Base-by-base conservation (phyloP, 2,888 invertebrate genomes). In the Pterostichus madidus region DNA sequence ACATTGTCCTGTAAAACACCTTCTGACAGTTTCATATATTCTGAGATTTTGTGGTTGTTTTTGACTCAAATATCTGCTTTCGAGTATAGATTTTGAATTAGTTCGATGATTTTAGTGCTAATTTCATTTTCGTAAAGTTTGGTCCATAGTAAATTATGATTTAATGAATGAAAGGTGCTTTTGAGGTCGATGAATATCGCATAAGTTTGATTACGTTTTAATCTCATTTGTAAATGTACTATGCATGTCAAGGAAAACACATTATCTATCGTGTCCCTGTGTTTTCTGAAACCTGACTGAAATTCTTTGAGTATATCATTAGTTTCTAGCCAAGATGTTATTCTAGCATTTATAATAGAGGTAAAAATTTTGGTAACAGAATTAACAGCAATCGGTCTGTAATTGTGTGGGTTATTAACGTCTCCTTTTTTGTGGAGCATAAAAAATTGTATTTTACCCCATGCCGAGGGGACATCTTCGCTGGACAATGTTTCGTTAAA, bases 261-360 rank as follows among this genome's bases (percentile, higher is more conserved):
- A 59, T 86, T 86, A 49, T 87, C 86, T 15, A 84, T 79, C 5
- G 85, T 85, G 2, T 84, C 83, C 52, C 84, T 64, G 46, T 83
- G 71, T 8, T 17, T 71, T 75, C 85, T 78, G 39, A 86, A 87
- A 4, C 86, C 86, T 0, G 85, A 83, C 84, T 86, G 87, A 46
- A 84, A 83, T 61, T 87, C 86, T 0, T 85, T 85, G 10, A 86
- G 64, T 7, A 85, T 85, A 0, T 85, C 59, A 3, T 85, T 71
- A 0, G 39, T 15, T 59, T 86, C 85, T 52, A 83, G 61, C 86
- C 86, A 86, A 5, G 49, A 32, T 13, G 61, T 52, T 46, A 86
- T 52, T 11, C 85, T 53, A 11, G 79, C 53, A 5, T 77, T 24
- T 13, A 86, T 7, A 0, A 86, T 46, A 0, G 81, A 31, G 0